Conservation (phyloP, 1,140 invertebrate genomes). For the Lysiphlebus fabarum region DNA sequence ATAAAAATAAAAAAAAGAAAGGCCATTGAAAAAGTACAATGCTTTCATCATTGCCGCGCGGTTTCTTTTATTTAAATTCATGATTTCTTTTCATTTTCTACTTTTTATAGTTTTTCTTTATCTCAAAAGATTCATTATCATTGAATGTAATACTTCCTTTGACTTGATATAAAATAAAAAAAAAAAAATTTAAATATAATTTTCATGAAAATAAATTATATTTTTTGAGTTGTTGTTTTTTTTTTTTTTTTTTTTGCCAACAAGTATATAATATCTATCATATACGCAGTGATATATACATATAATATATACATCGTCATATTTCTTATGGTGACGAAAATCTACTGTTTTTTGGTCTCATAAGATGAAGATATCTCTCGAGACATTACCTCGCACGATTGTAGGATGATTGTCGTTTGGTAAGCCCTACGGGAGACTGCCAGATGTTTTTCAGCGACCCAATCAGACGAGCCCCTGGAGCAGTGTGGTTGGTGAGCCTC, state of each 20-base stretch:
- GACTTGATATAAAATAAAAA: background rate
- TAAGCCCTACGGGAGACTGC: conserved; percentile 53
- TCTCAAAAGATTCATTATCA: conserved; percentile 51
- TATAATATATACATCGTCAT: conserved; percentile 6
- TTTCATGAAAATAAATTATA: background rate
- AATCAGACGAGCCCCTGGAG: conserved; percentile 53
- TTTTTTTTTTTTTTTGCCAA: background rate
- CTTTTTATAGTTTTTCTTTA: conserved; percentile 36
- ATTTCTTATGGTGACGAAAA: conserved; percentile 28
- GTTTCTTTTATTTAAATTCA: conserved; percentile 42
- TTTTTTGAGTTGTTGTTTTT: conserved; percentile 5
- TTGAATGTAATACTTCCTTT: conserved; percentile 38
- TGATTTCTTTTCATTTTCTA: conserved; percentile 38
- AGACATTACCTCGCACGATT: conserved; percentile 53
- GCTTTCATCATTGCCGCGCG: conserved; percentile 55
- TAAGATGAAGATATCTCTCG: conserved; percentile 51
- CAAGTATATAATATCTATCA: too few relatives aligned
- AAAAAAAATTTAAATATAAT: background rate
- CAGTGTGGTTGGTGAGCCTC: conserved; percentile 22
- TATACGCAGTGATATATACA: too few relatives aligned
- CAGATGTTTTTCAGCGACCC: conserved; percentile 56
- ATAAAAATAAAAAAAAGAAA: conserved; percentile 24
- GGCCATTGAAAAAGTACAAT: conserved; percentile 49
- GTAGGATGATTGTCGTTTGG: conserved; percentile 51
- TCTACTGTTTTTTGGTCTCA: conserved; percentile 38